These are phyloP conservation scores for Venustaconcha ellipsiformis DNA, from an alignment of 1,140 invertebrate genomes.

Conservation along the genomic window DNA sequence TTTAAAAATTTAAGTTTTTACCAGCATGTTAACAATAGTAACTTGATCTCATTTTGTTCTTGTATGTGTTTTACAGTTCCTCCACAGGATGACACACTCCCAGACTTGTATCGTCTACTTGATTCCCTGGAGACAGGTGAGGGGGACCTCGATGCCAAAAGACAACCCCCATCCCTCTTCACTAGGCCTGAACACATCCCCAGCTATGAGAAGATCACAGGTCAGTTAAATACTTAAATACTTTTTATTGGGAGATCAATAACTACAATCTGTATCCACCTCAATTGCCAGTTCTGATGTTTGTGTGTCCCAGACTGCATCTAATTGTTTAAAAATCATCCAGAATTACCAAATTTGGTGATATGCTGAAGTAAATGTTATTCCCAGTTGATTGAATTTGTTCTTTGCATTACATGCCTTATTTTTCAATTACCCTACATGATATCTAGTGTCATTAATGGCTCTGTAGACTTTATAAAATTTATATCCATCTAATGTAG, in stretches of 20 bases:
- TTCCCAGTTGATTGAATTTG: no score
- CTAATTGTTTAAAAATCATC: no score
- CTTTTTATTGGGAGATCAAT: no score
- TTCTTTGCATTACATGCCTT: no score
- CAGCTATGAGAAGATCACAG: slow-evolving; percentile 59
- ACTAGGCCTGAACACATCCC: slow-evolving; percentile 58
- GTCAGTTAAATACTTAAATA: slow-evolving; percentile 20
- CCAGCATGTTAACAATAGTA: background rate
- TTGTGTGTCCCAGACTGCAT: background rate
- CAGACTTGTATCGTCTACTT: slow-evolving; percentile 58
- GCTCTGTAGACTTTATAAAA: no score
- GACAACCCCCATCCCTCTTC: slow-evolving; percentile 61
- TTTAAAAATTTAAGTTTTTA: no score
- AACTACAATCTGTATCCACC: no score
- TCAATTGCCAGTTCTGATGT: background rate
- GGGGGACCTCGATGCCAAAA: slow-evolving; percentile 41
- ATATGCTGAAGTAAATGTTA: no score
- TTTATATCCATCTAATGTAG: no score
- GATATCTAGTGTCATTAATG: no score
- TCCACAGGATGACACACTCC: slow-evolving; percentile 47
- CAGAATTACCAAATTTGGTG: no score
- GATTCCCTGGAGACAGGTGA: slow-evolving; percentile 56
- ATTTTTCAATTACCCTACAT: no score
- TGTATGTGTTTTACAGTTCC: slow-evolving; percentile 11
- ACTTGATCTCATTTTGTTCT: background rate